A percentile compares a stretch with the other conserved stretches of the same genome.
These are phyloP conservation scores for Chrysolina oricalcia DNA, from an alignment of 2,888 invertebrate genomes.

Conservation along the genomic window DNA sequence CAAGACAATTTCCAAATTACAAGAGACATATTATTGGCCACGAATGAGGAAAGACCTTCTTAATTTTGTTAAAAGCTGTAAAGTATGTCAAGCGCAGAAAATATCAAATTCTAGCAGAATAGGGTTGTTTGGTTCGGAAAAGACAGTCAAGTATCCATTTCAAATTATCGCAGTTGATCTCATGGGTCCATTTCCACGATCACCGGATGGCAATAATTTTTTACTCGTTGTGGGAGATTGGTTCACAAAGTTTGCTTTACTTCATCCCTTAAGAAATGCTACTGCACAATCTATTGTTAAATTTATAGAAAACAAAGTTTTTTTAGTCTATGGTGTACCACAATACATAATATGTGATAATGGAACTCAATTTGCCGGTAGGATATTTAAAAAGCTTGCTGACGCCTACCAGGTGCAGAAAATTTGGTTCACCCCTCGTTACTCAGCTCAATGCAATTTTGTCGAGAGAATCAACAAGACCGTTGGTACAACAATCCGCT, in stretches of 20 bases:
- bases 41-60: conserved; percentile 46
- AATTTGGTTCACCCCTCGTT: conserved; percentile 25
- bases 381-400: conserved; percentile 29
- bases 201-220: conserved; percentile 40
- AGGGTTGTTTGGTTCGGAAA: conserved; percentile 53
- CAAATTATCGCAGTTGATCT: conserved; percentile 51
- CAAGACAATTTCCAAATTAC: conserved; percentile 28
- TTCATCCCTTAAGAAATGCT: conserved; percentile 39
- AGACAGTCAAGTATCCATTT: conserved; percentile 46
- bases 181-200: conserved; percentile 51
- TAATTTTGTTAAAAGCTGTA: conserved; percentile 46
- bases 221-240: conserved; percentile 45
- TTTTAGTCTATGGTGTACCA: conserved; percentile 48
- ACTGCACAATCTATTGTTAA: conserved; percentile 34
- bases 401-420: conserved; percentile 27
- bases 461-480: conserved; percentile 26
- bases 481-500: conserved; percentile 50
- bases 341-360: conserved; percentile 50
- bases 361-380: conserved; percentile 42
- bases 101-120: conserved; percentile 35
- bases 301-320: conserved; percentile 43
- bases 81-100: conserved; percentile 52
- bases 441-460: conserved; percentile 25
- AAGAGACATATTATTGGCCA: conserved; percentile 51
- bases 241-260: conserved; percentile 46